phyloP scores from a whole-genome alignment of 1,140 invertebrate genomes.

The Pseudomyrmex gracilis region DNA sequence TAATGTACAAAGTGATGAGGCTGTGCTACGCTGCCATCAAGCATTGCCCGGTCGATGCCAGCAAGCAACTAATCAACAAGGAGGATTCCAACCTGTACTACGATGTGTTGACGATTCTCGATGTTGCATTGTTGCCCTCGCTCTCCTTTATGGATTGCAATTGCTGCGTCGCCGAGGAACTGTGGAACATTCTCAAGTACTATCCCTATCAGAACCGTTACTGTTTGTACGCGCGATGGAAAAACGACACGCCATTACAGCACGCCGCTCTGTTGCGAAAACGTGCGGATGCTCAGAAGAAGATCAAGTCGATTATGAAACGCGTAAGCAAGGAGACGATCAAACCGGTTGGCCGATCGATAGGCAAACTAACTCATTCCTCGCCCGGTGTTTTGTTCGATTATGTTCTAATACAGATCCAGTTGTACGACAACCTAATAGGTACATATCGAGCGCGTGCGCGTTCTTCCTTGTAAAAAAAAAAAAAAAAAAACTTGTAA shows the following conservation, averaged over 20 bases:
- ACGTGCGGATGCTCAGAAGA: constrained; percentile 94
- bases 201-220: constrained; percentile 97
- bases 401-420: constrained; percentile 97
- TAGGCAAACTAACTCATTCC: constrained; percentile 98
- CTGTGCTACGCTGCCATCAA: constrained; percentile 86
- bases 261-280: constrained; percentile 94
- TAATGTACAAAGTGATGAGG: constrained; percentile 94
- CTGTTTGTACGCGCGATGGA: constrained; percentile 97
- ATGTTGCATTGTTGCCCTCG: constrained; percentile 95
- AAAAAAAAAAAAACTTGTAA: too few species aligned
- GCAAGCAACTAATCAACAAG: constrained; percentile 81
- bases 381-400: constrained; percentile 98
- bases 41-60: constrained; percentile 80
- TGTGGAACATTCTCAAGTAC: constrained; percentile 96
- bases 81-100: constrained; percentile 87
- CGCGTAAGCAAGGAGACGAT: constrained; percentile 99
- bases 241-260: constrained; percentile 93
- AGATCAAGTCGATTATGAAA: constrained; percentile 98
- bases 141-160: constrained; percentile 97
- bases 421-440: constrained; percentile 98
- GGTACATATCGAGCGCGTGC: constrained; percentile 76
- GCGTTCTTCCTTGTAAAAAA: neutral
- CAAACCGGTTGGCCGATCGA: constrained; percentile 96
- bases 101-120: constrained; percentile 94
- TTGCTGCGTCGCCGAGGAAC: constrained; percentile 97